Evolutionary conservation across 2,113 vertebrate species (phyloP).

Genomic region (Nestor notabilis): DNA sequence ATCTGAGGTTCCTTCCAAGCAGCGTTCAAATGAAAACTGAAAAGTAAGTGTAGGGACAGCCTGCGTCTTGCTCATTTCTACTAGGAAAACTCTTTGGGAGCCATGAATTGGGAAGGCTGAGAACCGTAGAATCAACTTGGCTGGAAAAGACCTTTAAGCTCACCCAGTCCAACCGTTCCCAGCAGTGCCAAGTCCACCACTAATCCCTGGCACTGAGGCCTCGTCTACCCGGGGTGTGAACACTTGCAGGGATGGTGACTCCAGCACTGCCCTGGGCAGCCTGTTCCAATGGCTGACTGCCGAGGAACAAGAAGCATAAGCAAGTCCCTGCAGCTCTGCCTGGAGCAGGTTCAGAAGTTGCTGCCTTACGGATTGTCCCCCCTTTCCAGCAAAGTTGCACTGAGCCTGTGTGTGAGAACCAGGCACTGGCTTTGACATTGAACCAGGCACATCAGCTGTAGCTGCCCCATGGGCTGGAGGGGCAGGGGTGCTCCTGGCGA

Average conservation of each 20-base stretch:
- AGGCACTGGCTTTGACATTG: rapidly evolving
- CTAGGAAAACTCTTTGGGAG: neutral
- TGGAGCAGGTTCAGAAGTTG: neutral
- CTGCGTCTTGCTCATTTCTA: neutral
- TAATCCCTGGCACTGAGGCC: neutral
- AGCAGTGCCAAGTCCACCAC: neutral
- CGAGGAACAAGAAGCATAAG: neutral
- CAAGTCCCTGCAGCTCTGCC: neutral
- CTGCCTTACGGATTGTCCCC: neutral
- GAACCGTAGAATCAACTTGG: neutral
- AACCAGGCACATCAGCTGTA: rapidly evolving
- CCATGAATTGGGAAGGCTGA: neutral
- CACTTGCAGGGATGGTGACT: neutral
- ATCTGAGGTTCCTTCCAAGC: neutral
- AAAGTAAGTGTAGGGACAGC: neutral
- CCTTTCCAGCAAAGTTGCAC: neutral
- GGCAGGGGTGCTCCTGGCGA: neutral
- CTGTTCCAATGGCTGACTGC: too few species aligned
- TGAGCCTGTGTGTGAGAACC: neutral
- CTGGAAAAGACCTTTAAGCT: neutral
- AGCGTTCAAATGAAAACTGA: neutral
- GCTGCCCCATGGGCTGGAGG: rapidly evolving
- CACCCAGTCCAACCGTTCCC: neutral
- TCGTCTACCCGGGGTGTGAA: neutral
- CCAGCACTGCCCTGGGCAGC: neutral